Conservation (phyloP, 2,888 invertebrate species). For the Coremacera marginata region DNA sequence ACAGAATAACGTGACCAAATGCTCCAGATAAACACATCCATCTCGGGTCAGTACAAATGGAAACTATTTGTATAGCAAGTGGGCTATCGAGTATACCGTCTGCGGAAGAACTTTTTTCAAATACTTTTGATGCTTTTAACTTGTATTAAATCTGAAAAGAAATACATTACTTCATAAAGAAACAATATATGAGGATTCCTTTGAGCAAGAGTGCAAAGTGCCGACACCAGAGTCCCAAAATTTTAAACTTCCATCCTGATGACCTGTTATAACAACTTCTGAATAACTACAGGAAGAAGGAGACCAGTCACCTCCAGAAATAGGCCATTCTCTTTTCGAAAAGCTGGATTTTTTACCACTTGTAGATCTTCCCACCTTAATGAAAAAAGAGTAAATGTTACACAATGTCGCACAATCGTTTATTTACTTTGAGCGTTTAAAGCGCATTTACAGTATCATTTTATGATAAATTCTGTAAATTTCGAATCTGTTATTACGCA, state of each 20-base stretch:
- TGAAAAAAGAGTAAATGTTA: not conserved
- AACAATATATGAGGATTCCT: not conserved
- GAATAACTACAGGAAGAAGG: constrained; percentile 96
- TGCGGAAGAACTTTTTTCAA: constrained; percentile 73
- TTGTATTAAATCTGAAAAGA: constrained; percentile 84
- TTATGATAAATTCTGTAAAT: no score
- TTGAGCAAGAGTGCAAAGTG: constrained; percentile 77
- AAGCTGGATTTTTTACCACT: constrained; percentile 84
- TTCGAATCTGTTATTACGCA: no score
- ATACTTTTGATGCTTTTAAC: constrained; percentile 92
- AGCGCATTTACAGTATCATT: no score
- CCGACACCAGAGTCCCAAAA: constrained; percentile 99
- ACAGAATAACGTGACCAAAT: constrained; percentile 93
- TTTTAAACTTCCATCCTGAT: constrained; percentile 98
- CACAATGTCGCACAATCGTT: no score
- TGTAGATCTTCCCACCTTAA: constrained; percentile 77
- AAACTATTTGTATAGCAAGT: constrained; percentile 89
- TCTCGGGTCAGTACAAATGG: constrained; percentile 93
- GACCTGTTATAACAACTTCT: constrained; percentile 98
- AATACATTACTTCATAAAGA: constrained; percentile 4
- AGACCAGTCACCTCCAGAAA: constrained; percentile 96
- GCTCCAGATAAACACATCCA: constrained; percentile 90
- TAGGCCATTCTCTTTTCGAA: constrained; percentile 95
- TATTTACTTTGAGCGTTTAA: no score
- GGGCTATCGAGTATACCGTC: constrained; percentile 84